A percentile compares a stretch with the other conserved stretches of the same genome.
These are phyloP conservation scores for Cephus spinipes DNA, from an alignment of 2,888 invertebrate genomes.

Conservation along the genomic window DNA sequence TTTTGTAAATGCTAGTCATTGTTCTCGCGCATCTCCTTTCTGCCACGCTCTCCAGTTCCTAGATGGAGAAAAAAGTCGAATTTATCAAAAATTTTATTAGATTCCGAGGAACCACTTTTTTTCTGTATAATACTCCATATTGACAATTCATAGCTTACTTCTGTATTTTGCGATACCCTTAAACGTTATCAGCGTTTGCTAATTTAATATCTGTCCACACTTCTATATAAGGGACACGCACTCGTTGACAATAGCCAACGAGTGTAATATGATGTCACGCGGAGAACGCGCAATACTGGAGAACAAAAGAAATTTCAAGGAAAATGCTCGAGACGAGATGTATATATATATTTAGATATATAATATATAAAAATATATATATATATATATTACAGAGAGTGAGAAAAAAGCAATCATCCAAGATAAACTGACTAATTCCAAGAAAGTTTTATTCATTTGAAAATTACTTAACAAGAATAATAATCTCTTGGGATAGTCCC, in stretches of 20 bases:
- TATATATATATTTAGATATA: neutral
- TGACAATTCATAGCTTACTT: neutral
- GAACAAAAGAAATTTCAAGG: slow-evolving; percentile 23
- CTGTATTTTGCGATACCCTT: neutral
- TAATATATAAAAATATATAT: slow-evolving; percentile 6
- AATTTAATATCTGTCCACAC: neutral
- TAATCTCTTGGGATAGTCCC: neutral
- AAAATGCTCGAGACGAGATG: neutral
- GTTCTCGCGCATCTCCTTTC: slow-evolving; percentile 7
- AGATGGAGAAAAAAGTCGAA: neutral
- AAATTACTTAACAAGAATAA: neutral
- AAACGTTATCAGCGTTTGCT: neutral
- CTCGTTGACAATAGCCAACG: slow-evolving; percentile 29
- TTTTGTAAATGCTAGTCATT: slow-evolving; percentile 10
- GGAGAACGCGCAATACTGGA: slow-evolving; percentile 8
- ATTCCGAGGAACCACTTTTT: neutral
- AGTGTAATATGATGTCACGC: slow-evolving; percentile 23
- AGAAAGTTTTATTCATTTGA: neutral
- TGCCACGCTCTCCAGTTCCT: slow-evolving; percentile 9
- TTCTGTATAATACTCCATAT: neutral
- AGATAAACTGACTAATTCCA: neutral
- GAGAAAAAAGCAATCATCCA: neutral
- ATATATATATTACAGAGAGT: neutral
- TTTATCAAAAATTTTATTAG: neutral
- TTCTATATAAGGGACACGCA: slow-evolving; percentile 14